Conservation (phyloP, 2,888 invertebrate species). For the Oegoconia quadripuncta region DNA sequence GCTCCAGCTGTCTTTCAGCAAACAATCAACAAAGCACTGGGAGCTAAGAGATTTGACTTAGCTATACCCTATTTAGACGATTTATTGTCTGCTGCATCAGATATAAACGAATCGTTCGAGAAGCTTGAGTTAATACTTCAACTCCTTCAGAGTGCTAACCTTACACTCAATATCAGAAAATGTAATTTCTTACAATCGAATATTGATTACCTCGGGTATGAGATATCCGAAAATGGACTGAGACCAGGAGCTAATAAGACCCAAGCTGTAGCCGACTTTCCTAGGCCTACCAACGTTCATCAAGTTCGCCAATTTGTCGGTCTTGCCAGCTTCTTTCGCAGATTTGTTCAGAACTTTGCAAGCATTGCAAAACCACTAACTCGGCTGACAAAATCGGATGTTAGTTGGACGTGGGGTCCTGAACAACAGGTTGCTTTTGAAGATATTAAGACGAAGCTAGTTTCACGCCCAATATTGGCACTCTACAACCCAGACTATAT, state of each 20-base stretch:
- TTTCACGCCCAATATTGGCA: constrained; percentile 5
- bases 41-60: neutral
- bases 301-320: constrained; percentile 29
- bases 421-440: constrained; percentile 6
- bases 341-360: constrained; percentile 21
- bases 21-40: constrained; percentile 18
- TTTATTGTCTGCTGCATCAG: neutral
- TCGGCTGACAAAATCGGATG: constrained; percentile 4
- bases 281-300: constrained; percentile 20
- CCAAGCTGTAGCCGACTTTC: constrained; percentile 24
- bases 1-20: constrained; percentile 30
- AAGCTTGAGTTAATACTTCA: neutral
- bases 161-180: constrained; percentile 3
- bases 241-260: constrained; percentile 10
- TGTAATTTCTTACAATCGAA: constrained; percentile 1
- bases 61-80: constrained; percentile 9
- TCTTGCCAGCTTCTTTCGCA: constrained; percentile 24
- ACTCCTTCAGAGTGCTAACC: neutral
- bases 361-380: constrained; percentile 8
- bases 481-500: constrained; percentile 3
- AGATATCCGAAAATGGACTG: constrained; percentile 6
- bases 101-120: neutral
- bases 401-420: constrained; percentile 4
- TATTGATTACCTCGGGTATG: constrained; percentile 5
- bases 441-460: constrained; percentile 1